These are phyloP conservation scores for Pharmacophagus antenor DNA, from an alignment of 2,888 invertebrate genomes.

Conservation along the genomic window DNA sequence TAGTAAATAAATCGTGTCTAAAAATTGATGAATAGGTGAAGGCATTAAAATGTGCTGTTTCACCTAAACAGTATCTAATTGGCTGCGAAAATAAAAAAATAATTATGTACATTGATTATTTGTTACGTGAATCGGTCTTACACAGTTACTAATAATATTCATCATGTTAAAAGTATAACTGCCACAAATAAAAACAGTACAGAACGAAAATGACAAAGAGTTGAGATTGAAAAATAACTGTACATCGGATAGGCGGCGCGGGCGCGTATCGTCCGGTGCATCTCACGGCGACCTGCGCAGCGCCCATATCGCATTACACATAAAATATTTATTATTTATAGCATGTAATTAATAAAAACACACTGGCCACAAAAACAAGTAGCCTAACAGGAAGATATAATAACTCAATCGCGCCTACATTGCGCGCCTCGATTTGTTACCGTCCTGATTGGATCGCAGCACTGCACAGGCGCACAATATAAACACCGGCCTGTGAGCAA, in stretches of 20 bases:
- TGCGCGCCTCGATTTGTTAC: constrained; percentile 73
- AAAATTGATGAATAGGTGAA: too few species aligned
- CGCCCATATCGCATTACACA: constrained; percentile 73
- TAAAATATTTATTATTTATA: constrained; percentile 81
- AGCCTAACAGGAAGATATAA: constrained; percentile 79
- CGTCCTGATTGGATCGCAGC: constrained; percentile 74
- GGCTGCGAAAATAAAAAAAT: too few species aligned
- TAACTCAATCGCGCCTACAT: constrained; percentile 78
- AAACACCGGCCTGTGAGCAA: constrained; percentile 52
- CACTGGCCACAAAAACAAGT: constrained; percentile 78
- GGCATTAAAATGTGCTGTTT: too few species aligned
- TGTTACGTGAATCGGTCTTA: background rate
- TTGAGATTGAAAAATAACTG: constrained; percentile 66
- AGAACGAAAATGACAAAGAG: constrained; percentile 62
- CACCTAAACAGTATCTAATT: too few species aligned
- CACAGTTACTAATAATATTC: constrained; percentile 8
- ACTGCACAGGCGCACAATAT: constrained; percentile 51
- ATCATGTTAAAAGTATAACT: constrained; percentile 25
- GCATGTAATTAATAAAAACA: constrained; percentile 79
- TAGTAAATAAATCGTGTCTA: too few species aligned
- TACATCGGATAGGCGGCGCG: constrained; percentile 53
- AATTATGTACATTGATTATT: background rate
- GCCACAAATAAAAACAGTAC: constrained; percentile 34
- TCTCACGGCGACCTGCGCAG: constrained; percentile 60
- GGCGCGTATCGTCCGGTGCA: constrained; percentile 61